Conservation (phyloP, 2,888 invertebrate genomes). For the Himalopsyche tibetana region DNA sequence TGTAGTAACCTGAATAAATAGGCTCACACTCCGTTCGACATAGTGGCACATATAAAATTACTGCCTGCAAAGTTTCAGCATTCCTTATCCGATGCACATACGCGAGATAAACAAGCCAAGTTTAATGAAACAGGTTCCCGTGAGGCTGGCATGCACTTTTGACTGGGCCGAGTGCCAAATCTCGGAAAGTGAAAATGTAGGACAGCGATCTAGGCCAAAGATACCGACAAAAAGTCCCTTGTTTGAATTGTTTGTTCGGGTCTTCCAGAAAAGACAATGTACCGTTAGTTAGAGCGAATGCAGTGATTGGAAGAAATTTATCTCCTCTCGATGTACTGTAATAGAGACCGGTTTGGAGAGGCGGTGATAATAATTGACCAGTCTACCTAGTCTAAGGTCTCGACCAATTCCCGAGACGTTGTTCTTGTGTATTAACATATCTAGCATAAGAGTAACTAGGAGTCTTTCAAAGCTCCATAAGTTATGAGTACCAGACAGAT, state of each 20-base stretch:
- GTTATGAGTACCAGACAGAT: too few species aligned
- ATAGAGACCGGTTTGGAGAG: not conserved
- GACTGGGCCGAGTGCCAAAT: constrained; percentile 51
- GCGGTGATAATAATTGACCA: too few species aligned
- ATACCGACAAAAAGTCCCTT: not conserved
- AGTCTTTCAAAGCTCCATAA: too few species aligned
- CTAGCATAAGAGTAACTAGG: too few species aligned
- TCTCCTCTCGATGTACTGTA: not conserved
- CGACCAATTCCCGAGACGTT: too few species aligned
- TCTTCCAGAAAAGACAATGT: constrained; percentile 6
- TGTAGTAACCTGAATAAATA: not conserved
- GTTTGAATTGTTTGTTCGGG: not conserved
- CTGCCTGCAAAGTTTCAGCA: constrained; percentile 14
- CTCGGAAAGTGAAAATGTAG: constrained; percentile 64
- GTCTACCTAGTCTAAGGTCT: too few species aligned
- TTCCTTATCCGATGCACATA: constrained; percentile 33
- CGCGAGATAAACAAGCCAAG: constrained; percentile 37
- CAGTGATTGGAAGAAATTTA: not conserved
- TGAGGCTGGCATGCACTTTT: constrained; percentile 7
- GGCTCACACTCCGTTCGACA: not conserved
- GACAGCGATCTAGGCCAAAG: constrained; percentile 54
- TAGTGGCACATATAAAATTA: constrained; percentile 23
- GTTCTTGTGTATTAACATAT: too few species aligned
- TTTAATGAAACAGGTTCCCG: constrained; percentile 33
- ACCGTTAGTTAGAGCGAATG: not conserved